phyloP scores from a whole-genome alignment of 2,888 invertebrate genomes.

The Macaria notata region DNA sequence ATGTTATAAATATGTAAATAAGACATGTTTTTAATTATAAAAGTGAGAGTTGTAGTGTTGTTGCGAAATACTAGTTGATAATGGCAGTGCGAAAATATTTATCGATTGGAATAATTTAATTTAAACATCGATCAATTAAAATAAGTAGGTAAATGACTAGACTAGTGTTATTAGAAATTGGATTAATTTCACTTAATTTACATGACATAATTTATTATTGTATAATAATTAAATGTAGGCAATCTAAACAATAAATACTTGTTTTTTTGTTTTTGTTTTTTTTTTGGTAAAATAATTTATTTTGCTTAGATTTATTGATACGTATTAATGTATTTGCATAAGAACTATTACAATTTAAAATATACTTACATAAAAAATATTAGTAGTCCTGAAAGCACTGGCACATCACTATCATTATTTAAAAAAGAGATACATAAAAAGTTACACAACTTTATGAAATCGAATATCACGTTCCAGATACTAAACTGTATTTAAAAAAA shows the following conservation, averaged over 20 bases:
- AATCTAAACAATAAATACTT: too few species aligned
- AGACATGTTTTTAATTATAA: conserved; percentile 27
- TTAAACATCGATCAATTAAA: too few species aligned
- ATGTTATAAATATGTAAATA: conserved; percentile 28
- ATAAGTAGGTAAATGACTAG: too few species aligned
- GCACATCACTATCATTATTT: conserved; percentile 34
- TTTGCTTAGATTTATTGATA: too few species aligned
- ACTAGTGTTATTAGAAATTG: too few species aligned
- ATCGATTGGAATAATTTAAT: background rate
- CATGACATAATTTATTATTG: too few species aligned
- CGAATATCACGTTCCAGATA: conserved; percentile 12
- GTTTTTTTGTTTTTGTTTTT: too few species aligned
- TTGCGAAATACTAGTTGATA: conserved; percentile 1
- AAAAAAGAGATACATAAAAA: conserved; percentile 23
- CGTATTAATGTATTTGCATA: too few species aligned
- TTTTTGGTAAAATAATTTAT: too few species aligned
- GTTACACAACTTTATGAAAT: conserved; percentile 12
- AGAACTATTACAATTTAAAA: conserved; percentile 11
- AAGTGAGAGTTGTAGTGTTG: conserved; percentile 31
- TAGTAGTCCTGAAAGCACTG: conserved; percentile 26
- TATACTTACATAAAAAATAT: conserved; percentile 27
- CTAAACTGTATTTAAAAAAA: background rate
- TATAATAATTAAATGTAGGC: too few species aligned
- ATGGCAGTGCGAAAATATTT: background rate
- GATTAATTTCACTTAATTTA: too few species aligned